Percentiles rank a stretch among this genome's conserved stretches.
Evolutionary conservation across 1,140 invertebrate genomes (phyloP).

Genomic region (Micrasema minimum): DNA sequence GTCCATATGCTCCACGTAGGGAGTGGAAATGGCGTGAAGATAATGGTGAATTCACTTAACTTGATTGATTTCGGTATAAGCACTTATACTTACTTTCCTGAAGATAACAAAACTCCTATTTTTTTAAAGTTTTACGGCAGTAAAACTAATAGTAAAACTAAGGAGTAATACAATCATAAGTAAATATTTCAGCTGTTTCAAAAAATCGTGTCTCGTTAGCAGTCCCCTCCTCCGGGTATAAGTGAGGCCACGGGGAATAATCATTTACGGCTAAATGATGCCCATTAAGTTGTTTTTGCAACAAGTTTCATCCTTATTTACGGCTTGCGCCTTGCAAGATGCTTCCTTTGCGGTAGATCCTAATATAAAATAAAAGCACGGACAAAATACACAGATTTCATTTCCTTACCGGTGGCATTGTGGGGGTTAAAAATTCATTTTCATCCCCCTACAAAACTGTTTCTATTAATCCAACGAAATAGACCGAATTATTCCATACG

Average conservation of each 20-base stretch:
- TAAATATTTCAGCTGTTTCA: slow-evolving; percentile 26
- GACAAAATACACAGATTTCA: slow-evolving; percentile 37
- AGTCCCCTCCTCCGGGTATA: background rate
- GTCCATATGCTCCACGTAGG: too few relatives aligned
- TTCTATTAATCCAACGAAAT: slow-evolving; percentile 31
- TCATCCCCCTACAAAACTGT: slow-evolving; percentile 6
- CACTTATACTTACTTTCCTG: too few relatives aligned
- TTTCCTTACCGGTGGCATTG: background rate
- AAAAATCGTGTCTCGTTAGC: slow-evolving; percentile 20
- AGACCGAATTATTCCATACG: slow-evolving; percentile 14
- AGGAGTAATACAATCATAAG: slow-evolving; percentile 13
- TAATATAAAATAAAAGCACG: slow-evolving; percentile 16
- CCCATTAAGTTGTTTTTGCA: slow-evolving; percentile 52
- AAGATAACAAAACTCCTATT: too few relatives aligned
- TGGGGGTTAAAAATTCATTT: slow-evolving; percentile 23
- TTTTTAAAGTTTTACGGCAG: too few relatives aligned
- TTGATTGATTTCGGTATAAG: too few relatives aligned
- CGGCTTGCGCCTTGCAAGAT: slow-evolving; percentile 18
- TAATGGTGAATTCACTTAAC: too few relatives aligned
- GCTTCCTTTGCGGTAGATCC: slow-evolving; percentile 18
- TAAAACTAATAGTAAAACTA: too few relatives aligned
- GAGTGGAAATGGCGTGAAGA: too few relatives aligned
- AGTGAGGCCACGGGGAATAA: slow-evolving; percentile 45
- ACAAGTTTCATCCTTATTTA: slow-evolving; percentile 51
- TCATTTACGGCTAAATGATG: slow-evolving; percentile 50